These are phyloP conservation scores for Adelges cooleyi DNA, from an alignment of 1,140 invertebrate species.

Conservation along the genomic window DNA sequence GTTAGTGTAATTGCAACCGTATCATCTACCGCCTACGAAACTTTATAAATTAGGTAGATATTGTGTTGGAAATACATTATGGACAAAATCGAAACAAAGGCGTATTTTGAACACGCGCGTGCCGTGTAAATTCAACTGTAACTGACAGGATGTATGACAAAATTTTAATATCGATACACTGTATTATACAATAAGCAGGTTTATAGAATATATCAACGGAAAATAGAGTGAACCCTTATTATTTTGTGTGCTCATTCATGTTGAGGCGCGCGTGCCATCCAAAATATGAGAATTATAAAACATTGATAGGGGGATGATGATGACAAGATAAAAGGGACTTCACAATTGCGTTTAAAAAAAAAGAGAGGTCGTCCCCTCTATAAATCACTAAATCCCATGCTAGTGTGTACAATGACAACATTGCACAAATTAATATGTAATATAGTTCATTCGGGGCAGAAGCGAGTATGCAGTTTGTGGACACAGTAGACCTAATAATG, in stretches of 20 bases:
- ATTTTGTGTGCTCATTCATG: background rate
- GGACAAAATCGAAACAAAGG: too few relatives aligned
- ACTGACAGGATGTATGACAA: background rate
- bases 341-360: conserved; percentile 11
- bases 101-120: too few relatives aligned
- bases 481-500: too few relatives aligned
- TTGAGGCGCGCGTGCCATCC: conserved; percentile 16
- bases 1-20: too few relatives aligned
- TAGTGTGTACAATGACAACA: conserved; percentile 12
- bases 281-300: conserved; percentile 9
- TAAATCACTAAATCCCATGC: background rate
- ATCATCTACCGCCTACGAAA: too few relatives aligned
- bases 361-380: conserved; percentile 4
- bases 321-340: conserved; percentile 27
- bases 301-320: conserved; percentile 5
- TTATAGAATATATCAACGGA: background rate
- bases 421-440: conserved; percentile 13
- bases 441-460: background rate
- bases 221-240: conserved; percentile 5
- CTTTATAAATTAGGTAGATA: too few relatives aligned
- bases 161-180: conserved; percentile 1
- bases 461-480: background rate
- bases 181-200: conserved; percentile 4
- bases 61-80: too few relatives aligned
- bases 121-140: background rate